Percentiles rank a stretch among this genome's conserved stretches.
Conservation (phyloP, 1,140 invertebrate genomes). For the Drosophila varians region DNA sequence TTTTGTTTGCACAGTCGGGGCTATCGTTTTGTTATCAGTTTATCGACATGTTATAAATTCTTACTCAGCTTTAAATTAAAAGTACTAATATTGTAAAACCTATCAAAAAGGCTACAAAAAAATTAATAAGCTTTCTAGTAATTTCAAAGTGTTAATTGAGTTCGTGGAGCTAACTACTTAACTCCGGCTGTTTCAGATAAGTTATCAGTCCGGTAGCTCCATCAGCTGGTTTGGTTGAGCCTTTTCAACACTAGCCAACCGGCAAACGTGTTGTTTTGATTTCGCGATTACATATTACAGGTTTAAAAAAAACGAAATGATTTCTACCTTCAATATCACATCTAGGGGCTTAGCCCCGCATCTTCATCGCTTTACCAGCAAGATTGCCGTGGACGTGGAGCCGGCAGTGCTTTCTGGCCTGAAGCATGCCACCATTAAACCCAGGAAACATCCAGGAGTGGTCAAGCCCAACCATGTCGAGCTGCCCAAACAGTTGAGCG, state of each 20-base stretch:
- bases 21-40: background rate
- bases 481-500: slow-evolving; percentile 86
- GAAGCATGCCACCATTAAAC: slow-evolving; percentile 86
- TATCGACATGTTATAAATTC: too few relatives aligned
- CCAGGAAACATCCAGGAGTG: slow-evolving; percentile 88
- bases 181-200: background rate
- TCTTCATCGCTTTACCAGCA: slow-evolving; percentile 70
- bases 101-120: too few relatives aligned
- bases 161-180: background rate
- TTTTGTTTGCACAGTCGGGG: background rate
- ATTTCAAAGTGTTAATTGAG: background rate
- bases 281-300: slow-evolving; percentile 25
- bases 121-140: too few relatives aligned
- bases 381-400: slow-evolving; percentile 84
- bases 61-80: too few relatives aligned
- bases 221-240: background rate
- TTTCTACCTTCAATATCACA: slow-evolving; percentile 20
- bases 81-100: too few relatives aligned
- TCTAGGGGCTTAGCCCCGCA: slow-evolving; percentile 29
- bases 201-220: background rate
- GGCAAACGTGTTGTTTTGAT: slow-evolving; percentile 35
- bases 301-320: slow-evolving; percentile 25
- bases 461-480: slow-evolving; percentile 84
- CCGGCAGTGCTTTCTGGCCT: slow-evolving; percentile 84
- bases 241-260: slow-evolving; percentile 19